Percentiles rank a stretch among this genome's conserved stretches.
Conservation (phyloP, 2,113 vertebrate genomes). For the Micromys minutus region DNA sequence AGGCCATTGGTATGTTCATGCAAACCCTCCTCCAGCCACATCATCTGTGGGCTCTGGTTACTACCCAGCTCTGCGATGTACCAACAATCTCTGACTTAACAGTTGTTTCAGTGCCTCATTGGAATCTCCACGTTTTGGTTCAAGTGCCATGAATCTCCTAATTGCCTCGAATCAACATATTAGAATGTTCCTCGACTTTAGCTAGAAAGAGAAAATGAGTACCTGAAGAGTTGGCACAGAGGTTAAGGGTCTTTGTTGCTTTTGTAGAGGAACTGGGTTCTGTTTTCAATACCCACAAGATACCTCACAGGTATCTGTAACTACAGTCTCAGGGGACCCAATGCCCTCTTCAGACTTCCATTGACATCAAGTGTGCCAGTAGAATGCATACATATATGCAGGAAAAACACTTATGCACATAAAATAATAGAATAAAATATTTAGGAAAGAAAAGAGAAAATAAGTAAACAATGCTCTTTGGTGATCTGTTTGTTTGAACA, state of each 20-base stretch:
- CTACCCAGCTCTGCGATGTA: background rate
- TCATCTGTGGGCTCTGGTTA: background rate
- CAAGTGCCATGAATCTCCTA: background rate
- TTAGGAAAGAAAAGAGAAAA: background rate
- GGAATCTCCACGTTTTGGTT: background rate
- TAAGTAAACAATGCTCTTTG: background rate
- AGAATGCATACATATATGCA: background rate
- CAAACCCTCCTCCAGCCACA: background rate
- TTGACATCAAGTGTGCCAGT: background rate
- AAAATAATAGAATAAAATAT: background rate
- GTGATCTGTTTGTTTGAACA: background rate
- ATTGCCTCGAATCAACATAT: background rate
- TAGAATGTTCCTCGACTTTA: slow-evolving; percentile 15
- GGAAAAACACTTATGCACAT: background rate
- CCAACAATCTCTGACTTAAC: background rate
- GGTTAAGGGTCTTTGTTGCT: background rate
- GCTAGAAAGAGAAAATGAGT: background rate
- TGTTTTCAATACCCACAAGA: background rate
- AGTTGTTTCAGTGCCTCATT: background rate
- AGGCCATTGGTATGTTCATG: background rate
- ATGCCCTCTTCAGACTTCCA: no score
- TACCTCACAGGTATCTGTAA: background rate
- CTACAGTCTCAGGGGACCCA: background rate
- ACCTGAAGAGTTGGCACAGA: background rate
- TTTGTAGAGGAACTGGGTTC: background rate